Evolutionary conservation across 2,113 vertebrate species (phyloP).

Genomic region (Bubo blakistoni): DNA sequence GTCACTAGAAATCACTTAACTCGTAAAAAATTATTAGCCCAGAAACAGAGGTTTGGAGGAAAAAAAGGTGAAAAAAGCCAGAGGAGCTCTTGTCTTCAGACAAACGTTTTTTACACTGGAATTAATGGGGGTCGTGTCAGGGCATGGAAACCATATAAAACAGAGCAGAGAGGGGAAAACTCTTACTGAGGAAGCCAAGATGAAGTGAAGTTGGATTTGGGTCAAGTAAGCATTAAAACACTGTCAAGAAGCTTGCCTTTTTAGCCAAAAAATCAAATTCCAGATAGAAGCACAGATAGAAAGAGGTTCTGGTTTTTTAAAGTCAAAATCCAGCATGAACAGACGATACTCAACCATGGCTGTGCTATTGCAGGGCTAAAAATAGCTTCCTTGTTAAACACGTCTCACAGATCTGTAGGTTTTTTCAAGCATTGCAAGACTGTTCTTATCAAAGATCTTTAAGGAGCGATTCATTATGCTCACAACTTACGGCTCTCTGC

Average conservation of each 20-base stretch:
- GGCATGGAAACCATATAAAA: constrained; percentile 57
- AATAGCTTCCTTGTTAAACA: neutral
- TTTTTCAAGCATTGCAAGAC: neutral
- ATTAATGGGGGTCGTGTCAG: constrained; percentile 74
- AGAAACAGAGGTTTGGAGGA: constrained; percentile 31
- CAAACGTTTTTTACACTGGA: constrained; percentile 68
- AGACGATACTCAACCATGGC: neutral
- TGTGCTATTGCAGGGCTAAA: neutral
- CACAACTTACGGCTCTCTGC: no score
- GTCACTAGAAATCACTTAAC: constrained; percentile 37
- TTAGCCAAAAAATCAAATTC: neutral
- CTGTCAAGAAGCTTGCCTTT: neutral
- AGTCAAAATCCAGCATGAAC: neutral
- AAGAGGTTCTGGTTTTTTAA: neutral
- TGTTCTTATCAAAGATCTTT: neutral
- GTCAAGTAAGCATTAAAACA: neutral
- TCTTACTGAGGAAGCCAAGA: neutral
- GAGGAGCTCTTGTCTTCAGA: constrained; percentile 43
- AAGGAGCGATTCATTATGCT: neutral
- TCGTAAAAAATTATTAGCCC: constrained; percentile 53
- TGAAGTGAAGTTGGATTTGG: neutral
- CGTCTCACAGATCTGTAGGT: neutral
- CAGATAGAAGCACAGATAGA: neutral
- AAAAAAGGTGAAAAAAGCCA: constrained; percentile 34
- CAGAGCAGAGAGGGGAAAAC: neutral